Evolutionary conservation across 2,797 vertebrate genomes (phyloP).

Genomic region (Ficedula albicollis): DNA sequence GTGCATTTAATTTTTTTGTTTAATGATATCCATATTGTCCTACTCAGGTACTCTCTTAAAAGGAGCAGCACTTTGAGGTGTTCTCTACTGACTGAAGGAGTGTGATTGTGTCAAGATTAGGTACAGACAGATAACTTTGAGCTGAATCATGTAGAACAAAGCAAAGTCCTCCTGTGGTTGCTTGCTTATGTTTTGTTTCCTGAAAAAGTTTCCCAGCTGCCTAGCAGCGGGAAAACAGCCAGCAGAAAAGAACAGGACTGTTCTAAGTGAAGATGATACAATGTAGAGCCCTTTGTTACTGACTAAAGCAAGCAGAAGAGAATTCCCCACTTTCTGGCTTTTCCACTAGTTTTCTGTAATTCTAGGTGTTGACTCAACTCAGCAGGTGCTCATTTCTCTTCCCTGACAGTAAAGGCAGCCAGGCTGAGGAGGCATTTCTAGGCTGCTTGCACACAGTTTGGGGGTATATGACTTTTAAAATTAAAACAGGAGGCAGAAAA

Average conservation of each 20-base stretch:
- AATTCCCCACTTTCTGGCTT: neutral
- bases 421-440: neutral
- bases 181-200: neutral
- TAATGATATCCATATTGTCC: neutral
- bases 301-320: neutral
- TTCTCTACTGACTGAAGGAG: neutral
- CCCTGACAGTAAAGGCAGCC: neutral
- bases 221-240: neutral
- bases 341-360: neutral
- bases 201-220: neutral
- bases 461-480: neutral
- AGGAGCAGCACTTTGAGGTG: neutral
- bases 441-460: neutral
- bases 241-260: neutral
- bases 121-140: neutral
- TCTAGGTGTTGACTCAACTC: neutral
- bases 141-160: neutral
- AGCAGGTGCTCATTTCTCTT: neutral
- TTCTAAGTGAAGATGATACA: neutral
- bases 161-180: neutral
- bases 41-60: neutral
- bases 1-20: neutral
- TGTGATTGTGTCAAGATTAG: neutral
- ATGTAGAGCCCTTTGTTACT: neutral
- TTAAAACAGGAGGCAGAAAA: constrained; percentile 9